Evolutionary conservation across 2,888 invertebrate species (phyloP).

Genomic region (Spilosoma lubricipeda): DNA sequence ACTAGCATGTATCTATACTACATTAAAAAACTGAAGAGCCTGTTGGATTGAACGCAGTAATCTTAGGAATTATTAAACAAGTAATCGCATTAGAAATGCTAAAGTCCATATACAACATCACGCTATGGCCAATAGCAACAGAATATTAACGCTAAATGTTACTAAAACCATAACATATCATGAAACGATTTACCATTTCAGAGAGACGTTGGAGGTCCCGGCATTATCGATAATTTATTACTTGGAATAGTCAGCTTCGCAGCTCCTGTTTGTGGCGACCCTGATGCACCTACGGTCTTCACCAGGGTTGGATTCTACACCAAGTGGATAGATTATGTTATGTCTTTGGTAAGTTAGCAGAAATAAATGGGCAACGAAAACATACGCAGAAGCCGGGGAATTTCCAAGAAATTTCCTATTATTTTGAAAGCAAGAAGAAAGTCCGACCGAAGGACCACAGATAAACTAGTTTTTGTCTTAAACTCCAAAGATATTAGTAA

Average conservation of each 20-base stretch:
- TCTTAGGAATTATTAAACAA: too few species aligned
- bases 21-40: too few species aligned
- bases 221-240: conserved; percentile 7
- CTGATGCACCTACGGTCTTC: conserved; percentile 12
- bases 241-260: conserved; percentile 28
- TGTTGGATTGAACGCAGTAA: too few species aligned
- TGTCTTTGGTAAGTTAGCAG: neutral
- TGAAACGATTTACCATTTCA: neutral
- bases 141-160: too few species aligned
- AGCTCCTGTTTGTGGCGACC: conserved; percentile 18
- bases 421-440: too few species aligned
- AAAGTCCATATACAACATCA: too few species aligned
- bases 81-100: too few species aligned
- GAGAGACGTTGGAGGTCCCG: conserved; percentile 15
- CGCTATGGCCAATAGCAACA: too few species aligned
- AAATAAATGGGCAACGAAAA: neutral
- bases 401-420: neutral
- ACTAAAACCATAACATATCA: neutral
- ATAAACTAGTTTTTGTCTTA: too few species aligned
- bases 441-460: too few species aligned
- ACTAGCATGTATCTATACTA: too few species aligned
- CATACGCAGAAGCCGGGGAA: neutral
- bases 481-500: too few species aligned
- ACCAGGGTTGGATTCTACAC: conserved; percentile 3
- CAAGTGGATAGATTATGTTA: neutral